These are phyloP conservation scores for Drosophila ohnishii DNA, from an alignment of 1,140 invertebrate genomes.

Conservation along the genomic window DNA sequence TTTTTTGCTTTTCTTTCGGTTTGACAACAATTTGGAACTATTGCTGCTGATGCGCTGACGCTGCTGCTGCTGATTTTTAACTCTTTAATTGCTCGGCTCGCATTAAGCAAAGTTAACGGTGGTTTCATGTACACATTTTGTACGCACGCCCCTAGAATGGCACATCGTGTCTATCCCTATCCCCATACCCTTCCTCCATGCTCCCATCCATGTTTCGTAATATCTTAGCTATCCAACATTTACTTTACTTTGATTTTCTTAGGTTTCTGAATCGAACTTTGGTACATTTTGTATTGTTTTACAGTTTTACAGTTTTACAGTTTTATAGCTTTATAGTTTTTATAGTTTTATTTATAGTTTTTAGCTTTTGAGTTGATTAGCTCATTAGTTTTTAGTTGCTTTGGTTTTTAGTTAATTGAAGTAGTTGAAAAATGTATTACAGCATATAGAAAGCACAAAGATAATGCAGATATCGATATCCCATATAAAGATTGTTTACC, in stretches of 20 bases:
- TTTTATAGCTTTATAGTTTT: conserved; percentile 4
- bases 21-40: conserved; percentile 53
- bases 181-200: background rate
- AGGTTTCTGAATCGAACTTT: conserved; percentile 30
- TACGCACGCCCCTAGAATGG: conserved; percentile 38
- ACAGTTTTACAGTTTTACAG: conserved; percentile 3
- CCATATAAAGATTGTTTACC: conserved; percentile 48
- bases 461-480: conserved; percentile 45
- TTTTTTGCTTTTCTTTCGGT: background rate
- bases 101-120: conserved; percentile 61
- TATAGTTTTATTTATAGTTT: conserved; percentile 17
- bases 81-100: conserved; percentile 53
- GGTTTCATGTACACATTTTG: conserved; percentile 56
- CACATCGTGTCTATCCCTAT: conserved; percentile 20
- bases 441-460: conserved; percentile 50
- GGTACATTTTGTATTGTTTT: conserved; percentile 20
- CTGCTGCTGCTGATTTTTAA: conserved; percentile 20
- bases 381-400: background rate
- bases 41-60: conserved; percentile 26
- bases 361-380: conserved; percentile 7
- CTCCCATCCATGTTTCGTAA: conserved; percentile 6
- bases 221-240: conserved; percentile 38
- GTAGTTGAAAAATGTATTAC: conserved; percentile 42
- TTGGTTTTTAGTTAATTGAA: conserved; percentile 44
- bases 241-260: conserved; percentile 24